A percentile compares a stretch with the other conserved stretches of the same genome.
phyloP scores from a whole-genome alignment of 2,797 vertebrate species.

The Linurgus olivaceus region DNA sequence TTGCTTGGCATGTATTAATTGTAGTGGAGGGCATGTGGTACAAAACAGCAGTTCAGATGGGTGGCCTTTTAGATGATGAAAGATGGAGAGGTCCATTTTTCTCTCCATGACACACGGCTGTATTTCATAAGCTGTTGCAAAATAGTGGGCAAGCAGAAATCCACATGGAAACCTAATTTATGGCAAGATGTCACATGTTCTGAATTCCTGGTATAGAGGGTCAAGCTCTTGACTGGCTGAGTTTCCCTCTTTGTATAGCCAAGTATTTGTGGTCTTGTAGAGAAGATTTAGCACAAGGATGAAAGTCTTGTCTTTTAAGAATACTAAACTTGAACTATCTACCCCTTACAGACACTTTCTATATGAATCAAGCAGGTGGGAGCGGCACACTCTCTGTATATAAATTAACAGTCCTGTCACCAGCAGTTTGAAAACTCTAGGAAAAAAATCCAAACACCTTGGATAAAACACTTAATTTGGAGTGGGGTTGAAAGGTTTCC shows the following conservation, averaged over 20 bases:
- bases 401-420: background rate
- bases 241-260: background rate
- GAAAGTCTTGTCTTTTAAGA: background rate
- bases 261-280: background rate
- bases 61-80: background rate
- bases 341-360: fast-evolving
- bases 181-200: background rate
- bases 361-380: background rate
- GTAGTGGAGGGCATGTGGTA: background rate
- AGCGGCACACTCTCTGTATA: background rate
- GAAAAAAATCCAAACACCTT: background rate
- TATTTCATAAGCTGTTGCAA: background rate
- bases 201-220: background rate
- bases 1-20: background rate
- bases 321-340: background rate
- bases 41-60: background rate
- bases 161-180: background rate
- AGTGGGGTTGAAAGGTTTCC: background rate
- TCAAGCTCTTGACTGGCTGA: background rate
- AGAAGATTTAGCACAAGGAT: background rate
- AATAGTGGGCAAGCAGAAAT: background rate
- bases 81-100: background rate
- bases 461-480: background rate
- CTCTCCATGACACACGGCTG: background rate
- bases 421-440: background rate